Conservation (phyloP, 2,888 invertebrate genomes). For the Nemotelus pantherinus region DNA sequence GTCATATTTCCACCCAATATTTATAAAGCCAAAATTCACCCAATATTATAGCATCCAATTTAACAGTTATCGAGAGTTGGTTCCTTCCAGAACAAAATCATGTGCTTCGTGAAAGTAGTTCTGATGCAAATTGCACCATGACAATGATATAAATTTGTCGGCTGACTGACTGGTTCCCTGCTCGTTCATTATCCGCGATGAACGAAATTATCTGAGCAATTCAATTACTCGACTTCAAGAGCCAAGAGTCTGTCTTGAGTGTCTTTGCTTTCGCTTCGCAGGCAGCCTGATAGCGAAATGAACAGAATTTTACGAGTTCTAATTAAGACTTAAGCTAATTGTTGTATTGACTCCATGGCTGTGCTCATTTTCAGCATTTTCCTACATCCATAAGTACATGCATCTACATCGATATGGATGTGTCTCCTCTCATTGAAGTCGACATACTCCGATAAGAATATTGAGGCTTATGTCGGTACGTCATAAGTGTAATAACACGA, state of each 20-base stretch:
- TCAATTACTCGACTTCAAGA: slow-evolving; percentile 17
- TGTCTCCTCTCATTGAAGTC: no score
- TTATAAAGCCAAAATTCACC: no score
- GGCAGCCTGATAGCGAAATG: background rate
- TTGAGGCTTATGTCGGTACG: no score
- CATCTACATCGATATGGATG: no score
- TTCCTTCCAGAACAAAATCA: no score
- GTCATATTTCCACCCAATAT: no score
- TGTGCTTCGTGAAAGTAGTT: background rate
- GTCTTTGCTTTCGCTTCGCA: background rate
- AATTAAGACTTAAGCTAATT: slow-evolving; percentile 28
- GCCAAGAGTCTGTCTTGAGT: background rate
- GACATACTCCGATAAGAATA: no score
- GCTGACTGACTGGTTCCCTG: background rate
- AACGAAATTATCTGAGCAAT: slow-evolving; percentile 23
- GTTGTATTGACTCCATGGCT: background rate
- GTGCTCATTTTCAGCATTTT: no score
- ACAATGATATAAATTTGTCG: background rate
- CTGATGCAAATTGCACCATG: slow-evolving; percentile 22
- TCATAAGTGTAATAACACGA: no score
- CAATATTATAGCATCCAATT: no score
- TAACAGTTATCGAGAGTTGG: no score
- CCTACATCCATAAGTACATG: no score
- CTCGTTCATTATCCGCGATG: slow-evolving; percentile 16
- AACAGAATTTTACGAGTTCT: slow-evolving; percentile 15